Conservation (phyloP, 2,797 vertebrate species). For the Selene dorsalis region DNA sequence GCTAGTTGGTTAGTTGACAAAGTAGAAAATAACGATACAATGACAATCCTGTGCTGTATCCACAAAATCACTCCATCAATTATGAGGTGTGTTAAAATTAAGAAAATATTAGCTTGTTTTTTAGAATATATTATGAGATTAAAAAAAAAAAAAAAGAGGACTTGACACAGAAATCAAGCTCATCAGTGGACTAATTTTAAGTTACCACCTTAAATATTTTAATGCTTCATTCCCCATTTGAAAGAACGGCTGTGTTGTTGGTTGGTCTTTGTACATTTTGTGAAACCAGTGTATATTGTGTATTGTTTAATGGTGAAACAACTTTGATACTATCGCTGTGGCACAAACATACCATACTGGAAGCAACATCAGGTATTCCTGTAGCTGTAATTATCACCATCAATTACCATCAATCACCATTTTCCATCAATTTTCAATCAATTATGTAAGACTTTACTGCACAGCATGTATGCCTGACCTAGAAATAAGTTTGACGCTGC, state of each 20-base stretch:
- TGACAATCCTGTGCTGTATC: neutral
- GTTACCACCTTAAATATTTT: neutral
- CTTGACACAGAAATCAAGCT: too few relatives aligned
- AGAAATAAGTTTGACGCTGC: neutral
- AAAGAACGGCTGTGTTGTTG: neutral
- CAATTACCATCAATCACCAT: neutral
- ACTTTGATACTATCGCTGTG: constrained; percentile 6
- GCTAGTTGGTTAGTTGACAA: neutral
- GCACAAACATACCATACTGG: constrained; percentile 12
- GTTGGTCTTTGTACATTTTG: constrained; percentile 17
- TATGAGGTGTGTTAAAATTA: neutral
- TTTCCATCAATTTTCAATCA: neutral
- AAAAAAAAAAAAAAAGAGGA: too few relatives aligned
- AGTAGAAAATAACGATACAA: neutral
- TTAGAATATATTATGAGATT: neutral
- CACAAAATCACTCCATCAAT: neutral
- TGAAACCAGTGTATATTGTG: constrained; percentile 13
- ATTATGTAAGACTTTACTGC: neutral
- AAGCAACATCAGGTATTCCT: neutral
- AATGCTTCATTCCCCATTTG: neutral
- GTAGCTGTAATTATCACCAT: neutral
- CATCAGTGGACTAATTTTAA: too few relatives aligned
- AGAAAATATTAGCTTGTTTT: neutral
- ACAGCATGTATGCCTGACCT: neutral
- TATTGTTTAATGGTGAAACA: neutral